These are phyloP conservation scores for Craterocephalus amniculus DNA, from an alignment of 2,797 vertebrate species.

Conservation along the genomic window DNA sequence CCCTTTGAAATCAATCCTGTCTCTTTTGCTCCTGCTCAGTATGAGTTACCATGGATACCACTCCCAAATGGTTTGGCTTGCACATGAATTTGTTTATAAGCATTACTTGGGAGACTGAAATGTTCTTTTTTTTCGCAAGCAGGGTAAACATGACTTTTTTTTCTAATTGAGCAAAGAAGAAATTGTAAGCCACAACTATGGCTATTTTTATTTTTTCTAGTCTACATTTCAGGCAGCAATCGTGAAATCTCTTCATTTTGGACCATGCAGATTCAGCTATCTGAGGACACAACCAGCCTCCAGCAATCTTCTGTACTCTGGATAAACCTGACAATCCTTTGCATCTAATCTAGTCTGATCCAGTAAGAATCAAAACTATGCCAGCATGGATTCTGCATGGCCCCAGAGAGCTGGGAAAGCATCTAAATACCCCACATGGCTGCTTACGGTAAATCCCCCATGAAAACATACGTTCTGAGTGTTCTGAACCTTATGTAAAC, in stretches of 20 bases:
- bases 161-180: constrained; percentile 23
- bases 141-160: constrained; percentile 59
- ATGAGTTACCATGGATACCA: constrained; percentile 77
- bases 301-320: constrained; percentile 21
- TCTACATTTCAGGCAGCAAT: neutral
- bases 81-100: constrained; percentile 74
- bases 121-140: constrained; percentile 58
- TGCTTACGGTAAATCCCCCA: constrained; percentile 53
- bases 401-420: constrained; percentile 35
- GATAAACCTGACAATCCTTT: constrained; percentile 36
- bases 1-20: constrained; percentile 74
- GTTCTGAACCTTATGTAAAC: constrained; percentile 14
- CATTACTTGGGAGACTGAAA: constrained; percentile 62
- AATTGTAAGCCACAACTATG: constrained; percentile 8
- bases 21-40: constrained; percentile 77
- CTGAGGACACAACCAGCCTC: constrained; percentile 3
- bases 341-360: constrained; percentile 65
- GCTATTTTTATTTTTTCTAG: neutral
- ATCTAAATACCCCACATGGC: constrained; percentile 51
- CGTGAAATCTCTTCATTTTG: constrained; percentile 9
- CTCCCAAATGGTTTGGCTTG: constrained; percentile 75
- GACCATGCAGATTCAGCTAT: constrained; percentile 18
- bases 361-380: constrained; percentile 49
- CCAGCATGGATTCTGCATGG: constrained; percentile 44
- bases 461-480: constrained; percentile 25